phyloP scores from a whole-genome alignment of 2,888 invertebrate genomes.

The Eilema griseolum region DNA sequence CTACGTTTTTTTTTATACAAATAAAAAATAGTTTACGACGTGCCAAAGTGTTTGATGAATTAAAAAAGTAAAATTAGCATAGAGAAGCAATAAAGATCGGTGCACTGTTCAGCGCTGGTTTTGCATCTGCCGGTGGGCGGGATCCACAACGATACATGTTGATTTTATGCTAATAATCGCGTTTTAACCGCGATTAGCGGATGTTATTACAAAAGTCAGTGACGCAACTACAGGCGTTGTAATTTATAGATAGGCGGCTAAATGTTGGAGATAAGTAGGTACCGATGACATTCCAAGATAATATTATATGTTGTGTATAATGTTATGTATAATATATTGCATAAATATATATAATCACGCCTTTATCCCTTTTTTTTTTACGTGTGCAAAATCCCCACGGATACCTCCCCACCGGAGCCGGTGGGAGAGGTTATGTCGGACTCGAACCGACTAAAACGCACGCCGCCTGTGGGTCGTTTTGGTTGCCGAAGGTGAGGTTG shows the following conservation, averaged over 20 bases:
- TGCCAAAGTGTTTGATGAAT: slow-evolving; percentile 59
- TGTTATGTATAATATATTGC: not conserved
- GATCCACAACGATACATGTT: slow-evolving; percentile 64
- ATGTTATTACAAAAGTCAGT: slow-evolving; percentile 57
- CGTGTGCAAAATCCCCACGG: too few relatives aligned
- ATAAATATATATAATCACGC: too few relatives aligned
- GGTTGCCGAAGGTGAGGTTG: too few relatives aligned
- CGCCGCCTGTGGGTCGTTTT: too few relatives aligned
- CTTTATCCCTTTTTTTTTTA: too few relatives aligned
- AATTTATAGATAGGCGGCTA: slow-evolving; percentile 39
- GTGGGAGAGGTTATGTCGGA: too few relatives aligned
- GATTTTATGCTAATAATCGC: slow-evolving; percentile 76
- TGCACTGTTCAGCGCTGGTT: slow-evolving; percentile 48
- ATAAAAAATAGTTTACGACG: slow-evolving; percentile 69
- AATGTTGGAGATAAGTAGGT: slow-evolving; percentile 30
- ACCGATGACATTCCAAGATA: slow-evolving; percentile 26
- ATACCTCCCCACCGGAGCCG: too few relatives aligned
- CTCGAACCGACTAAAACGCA: too few relatives aligned
- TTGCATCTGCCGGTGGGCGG: slow-evolving; percentile 80
- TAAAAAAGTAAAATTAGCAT: slow-evolving; percentile 73
- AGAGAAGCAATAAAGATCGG: slow-evolving; percentile 65
- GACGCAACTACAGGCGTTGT: slow-evolving; percentile 32
- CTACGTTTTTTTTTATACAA: slow-evolving; percentile 70
- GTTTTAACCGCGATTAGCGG: slow-evolving; percentile 62
- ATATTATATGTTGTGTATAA: not conserved